phyloP scores from a whole-genome alignment of 2,797 vertebrate genomes.

The Hypotaenidia philippensis region DNA sequence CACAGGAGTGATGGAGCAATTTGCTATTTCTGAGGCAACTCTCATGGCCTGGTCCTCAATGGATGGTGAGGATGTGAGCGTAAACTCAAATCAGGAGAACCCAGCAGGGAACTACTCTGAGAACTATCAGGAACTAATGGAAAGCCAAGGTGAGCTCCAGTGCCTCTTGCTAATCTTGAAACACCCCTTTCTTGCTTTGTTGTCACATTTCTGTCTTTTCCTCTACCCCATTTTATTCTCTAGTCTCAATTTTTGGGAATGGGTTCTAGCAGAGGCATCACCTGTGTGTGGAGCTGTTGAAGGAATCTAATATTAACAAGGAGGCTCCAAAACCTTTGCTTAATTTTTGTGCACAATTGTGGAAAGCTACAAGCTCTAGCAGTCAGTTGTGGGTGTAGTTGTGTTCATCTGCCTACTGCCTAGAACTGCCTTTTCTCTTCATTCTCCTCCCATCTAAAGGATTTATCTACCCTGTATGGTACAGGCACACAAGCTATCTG shows the following conservation, averaged over 20 bases:
- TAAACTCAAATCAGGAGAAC: slow-evolving; percentile 94
- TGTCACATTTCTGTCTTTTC: background rate
- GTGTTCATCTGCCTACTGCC: background rate
- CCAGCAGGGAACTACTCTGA: slow-evolving; percentile 89
- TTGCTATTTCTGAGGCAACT: slow-evolving; percentile 97
- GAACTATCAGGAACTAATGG: slow-evolving; percentile 92
- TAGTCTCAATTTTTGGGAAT: background rate
- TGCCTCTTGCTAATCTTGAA: background rate
- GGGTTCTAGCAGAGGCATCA: background rate
- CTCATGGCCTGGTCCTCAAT: slow-evolving; percentile 97
- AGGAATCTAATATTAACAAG: background rate
- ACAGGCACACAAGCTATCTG: background rate
- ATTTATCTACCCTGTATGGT: background rate
- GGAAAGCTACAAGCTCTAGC: background rate
- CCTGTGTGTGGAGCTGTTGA: background rate
- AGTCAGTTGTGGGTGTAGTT: background rate
- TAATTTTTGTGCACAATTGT: background rate
- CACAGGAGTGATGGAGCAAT: slow-evolving; percentile 94
- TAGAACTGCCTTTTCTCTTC: background rate
- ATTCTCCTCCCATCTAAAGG: background rate
- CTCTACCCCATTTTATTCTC: background rate
- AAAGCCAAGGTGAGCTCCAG: slow-evolving; percentile 82
- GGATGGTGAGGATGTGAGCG: slow-evolving; percentile 95
- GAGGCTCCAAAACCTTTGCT: background rate
- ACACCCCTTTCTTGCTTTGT: background rate